Percentiles rank a stretch among this genome's conserved stretches.
phyloP scores from a whole-genome alignment of 2,113 vertebrate species.

The Phocoena phocoena region DNA sequence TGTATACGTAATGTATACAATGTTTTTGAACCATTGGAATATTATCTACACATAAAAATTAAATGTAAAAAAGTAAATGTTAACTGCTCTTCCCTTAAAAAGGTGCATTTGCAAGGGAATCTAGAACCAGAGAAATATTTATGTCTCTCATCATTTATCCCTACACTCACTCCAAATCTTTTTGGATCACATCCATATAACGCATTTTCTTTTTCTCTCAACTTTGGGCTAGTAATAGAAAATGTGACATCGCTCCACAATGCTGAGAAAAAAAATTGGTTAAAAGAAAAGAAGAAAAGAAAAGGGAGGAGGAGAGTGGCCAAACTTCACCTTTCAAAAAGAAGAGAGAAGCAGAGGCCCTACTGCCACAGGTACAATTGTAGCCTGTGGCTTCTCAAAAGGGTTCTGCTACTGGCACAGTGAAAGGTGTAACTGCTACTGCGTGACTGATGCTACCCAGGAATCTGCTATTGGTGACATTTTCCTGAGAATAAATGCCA shows the following conservation, averaged over 20 bases:
- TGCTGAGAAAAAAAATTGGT: not conserved
- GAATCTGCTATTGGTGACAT: not conserved
- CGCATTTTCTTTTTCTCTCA: conserved; percentile 16
- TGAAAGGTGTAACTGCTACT: not conserved
- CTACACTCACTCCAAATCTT: not conserved
- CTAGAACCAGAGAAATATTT: not conserved
- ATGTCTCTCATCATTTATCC: not conserved
- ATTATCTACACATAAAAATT: not conserved
- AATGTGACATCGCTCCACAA: not conserved
- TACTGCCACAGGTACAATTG: not conserved
- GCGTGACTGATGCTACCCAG: not conserved
- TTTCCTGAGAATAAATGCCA: not conserved
- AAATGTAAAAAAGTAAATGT: not conserved
- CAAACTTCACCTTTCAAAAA: not conserved
- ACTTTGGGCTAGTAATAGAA: not conserved
- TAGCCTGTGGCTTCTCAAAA: not conserved
- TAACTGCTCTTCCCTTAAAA: not conserved
- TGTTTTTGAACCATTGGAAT: not conserved
- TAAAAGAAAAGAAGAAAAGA: not conserved
- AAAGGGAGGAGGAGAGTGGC: not conserved
- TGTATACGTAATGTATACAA: not conserved
- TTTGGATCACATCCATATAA: not conserved
- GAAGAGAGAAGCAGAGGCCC: not conserved
- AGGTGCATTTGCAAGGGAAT: not conserved
- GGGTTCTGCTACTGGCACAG: not conserved